phyloP scores from a whole-genome alignment of 2,888 invertebrate genomes.

The Patella caerulea region DNA sequence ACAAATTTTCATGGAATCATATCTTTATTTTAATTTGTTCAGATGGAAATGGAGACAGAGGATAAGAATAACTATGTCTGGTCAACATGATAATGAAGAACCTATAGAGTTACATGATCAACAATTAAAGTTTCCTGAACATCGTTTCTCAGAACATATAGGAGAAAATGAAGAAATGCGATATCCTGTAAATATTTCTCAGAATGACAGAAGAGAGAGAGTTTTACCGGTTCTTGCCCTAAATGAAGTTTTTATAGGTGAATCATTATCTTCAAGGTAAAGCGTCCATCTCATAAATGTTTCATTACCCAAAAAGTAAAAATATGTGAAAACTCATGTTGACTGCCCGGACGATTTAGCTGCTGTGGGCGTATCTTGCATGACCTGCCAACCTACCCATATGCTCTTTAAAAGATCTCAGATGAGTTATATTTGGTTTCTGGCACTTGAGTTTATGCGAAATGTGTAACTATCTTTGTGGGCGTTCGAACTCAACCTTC shows the following conservation, averaged over 20 bases:
- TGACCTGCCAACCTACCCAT: too few relatives aligned
- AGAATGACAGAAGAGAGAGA: constrained; percentile 33
- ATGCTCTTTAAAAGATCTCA: too few relatives aligned
- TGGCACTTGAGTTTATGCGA: too few relatives aligned
- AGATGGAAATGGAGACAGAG: constrained; percentile 90
- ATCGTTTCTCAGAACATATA: constrained; percentile 72
- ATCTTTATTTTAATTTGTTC: constrained; percentile 30
- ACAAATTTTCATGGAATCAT: too few relatives aligned
- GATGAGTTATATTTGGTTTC: too few relatives aligned
- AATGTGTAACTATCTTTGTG: too few relatives aligned
- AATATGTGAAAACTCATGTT: too few relatives aligned
- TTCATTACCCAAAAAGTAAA: too few relatives aligned
- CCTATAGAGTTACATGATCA: constrained; percentile 84
- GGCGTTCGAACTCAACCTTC: too few relatives aligned
- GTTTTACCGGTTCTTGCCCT: constrained; percentile 90
- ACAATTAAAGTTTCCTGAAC: constrained; percentile 74
- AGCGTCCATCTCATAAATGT: background rate
- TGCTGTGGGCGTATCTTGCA: too few relatives aligned
- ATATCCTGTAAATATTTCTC: constrained; percentile 36
- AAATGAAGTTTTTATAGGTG: constrained; percentile 99
- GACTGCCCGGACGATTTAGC: too few relatives aligned
- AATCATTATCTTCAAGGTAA: constrained; percentile 87
- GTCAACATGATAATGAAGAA: constrained; percentile 77
- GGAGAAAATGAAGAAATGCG: constrained; percentile 50
- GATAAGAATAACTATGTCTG: constrained; percentile 88